Evolutionary conservation across 2,113 vertebrate genomes (phyloP), one percentile per base, ranked within the genome.

Genomic region (Vireo altiloquus): DNA sequence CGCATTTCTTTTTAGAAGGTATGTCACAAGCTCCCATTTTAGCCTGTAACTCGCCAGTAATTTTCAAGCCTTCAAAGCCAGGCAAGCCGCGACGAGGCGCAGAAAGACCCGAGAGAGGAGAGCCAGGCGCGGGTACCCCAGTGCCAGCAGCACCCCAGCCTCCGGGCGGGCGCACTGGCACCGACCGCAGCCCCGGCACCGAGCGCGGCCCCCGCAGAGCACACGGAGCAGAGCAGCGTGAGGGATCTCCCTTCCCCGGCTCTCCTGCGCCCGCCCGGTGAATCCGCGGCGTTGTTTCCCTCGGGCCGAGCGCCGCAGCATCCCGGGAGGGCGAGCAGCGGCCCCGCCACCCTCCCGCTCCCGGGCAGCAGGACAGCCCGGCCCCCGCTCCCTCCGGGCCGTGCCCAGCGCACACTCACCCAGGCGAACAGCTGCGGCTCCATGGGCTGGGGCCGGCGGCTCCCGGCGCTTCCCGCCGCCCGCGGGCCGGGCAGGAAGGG

Each of bases 111-210:
- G n/a, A 5, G 35, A 23, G 66, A 61, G 33, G 35, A 8, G 63
- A 16, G 23, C 42, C 42, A 9, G 27, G 1, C 4, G 1, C 1
- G 23, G 2, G 15, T 4, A 1, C 3, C 27, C 25, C 13, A 10
- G 0, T 0, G 1, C 47, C 21, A 5, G 28, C 23, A 1, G 1
- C 33, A 0, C 5, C 15, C 4, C 46, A 2, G 11, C 3, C 31
- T 6, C 4, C 37, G 1, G 31, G 6, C 11, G 6, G 24, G n/a
- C 0, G 3, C n/a, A 9, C 21, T 25, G 16, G 10, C 10, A 8
- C 80, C 59, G 4, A 1, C 14, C 42, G 0, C 1, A 37, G 22
- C 21, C 8, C 18, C 33, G 16, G 11, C 9, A 5, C 79, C 57
- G 4, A 2, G 9, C 42, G 1, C 1, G 42, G 20, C 14, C 8